Evolutionary conservation across 2,797 vertebrate species (phyloP).

Genomic region (Clarias platycephalus): DNA sequence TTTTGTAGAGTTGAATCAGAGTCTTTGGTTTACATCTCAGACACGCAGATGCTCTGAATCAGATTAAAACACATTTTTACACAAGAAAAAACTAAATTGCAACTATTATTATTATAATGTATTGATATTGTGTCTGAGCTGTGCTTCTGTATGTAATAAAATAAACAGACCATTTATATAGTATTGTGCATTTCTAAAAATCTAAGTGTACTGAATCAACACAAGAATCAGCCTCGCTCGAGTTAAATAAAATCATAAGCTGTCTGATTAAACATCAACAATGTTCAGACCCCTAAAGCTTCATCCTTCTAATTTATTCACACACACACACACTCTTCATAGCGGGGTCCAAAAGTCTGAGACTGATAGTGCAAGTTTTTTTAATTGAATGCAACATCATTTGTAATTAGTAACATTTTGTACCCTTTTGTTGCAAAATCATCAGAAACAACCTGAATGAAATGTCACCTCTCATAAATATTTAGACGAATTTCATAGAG

Average conservation of each 20-base stretch:
- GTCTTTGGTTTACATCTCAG: not conserved
- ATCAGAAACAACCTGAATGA: not conserved
- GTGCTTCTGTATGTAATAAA: not conserved
- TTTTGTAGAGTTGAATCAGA: not conserved
- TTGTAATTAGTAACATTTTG: not conserved
- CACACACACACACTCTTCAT: not conserved
- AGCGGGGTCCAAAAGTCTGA: not conserved
- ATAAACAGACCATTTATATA: not conserved
- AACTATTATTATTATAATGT: not conserved
- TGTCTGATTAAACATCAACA: not conserved
- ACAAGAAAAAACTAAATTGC: not conserved
- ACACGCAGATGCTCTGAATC: too few species aligned
- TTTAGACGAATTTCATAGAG: not conserved
- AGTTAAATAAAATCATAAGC: not conserved
- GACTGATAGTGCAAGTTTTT: not conserved
- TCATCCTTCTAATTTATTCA: too few species aligned
- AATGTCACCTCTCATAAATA: not conserved
- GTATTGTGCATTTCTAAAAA: not conserved
- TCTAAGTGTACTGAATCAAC: not conserved
- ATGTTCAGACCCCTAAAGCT: not conserved
- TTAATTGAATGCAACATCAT: not conserved
- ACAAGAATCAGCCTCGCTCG: not conserved
- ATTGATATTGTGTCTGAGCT: not conserved
- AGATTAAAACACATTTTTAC: not conserved
- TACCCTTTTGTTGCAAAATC: too few species aligned